These are phyloP conservation scores for Pollenia labialis DNA, from an alignment of 2,888 invertebrate species.

Conservation along the genomic window DNA sequence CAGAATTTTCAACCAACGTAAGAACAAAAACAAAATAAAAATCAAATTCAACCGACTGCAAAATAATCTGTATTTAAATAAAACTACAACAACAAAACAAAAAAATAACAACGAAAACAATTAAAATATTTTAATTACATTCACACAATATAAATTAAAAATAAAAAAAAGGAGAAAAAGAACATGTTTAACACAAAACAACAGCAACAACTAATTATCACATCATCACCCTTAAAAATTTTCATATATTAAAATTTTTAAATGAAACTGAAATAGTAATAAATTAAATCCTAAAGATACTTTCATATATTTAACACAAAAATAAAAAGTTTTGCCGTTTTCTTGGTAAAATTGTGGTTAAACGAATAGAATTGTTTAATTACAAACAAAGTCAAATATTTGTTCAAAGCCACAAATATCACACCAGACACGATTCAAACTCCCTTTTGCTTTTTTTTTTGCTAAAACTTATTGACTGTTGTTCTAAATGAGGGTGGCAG, in stretches of 20 bases:
- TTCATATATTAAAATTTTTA: conserved; percentile 42
- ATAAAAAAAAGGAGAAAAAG: neutral
- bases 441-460: too few relatives aligned
- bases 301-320: conserved; percentile 12
- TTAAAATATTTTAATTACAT: conserved; percentile 68
- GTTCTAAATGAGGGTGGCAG: conserved; percentile 34
- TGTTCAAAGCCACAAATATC: conserved; percentile 23
- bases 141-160: conserved; percentile 70
- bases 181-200: conserved; percentile 42
- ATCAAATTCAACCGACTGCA: conserved; percentile 21
- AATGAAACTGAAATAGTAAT: conserved; percentile 34
- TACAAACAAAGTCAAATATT: conserved; percentile 45
- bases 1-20: conserved; percentile 15
- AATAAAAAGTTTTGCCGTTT: conserved; percentile 9
- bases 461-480: neutral
- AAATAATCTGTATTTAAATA: conserved; percentile 49
- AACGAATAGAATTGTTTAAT: conserved; percentile 7
- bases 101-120: conserved; percentile 34
- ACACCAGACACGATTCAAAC: neutral
- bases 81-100: conserved; percentile 37
- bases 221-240: conserved; percentile 66
- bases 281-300: conserved; percentile 54
- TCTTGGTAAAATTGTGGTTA: neutral
- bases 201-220: conserved; percentile 66
- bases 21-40: conserved; percentile 33